These are phyloP conservation scores for Penaeus chinensis DNA, from an alignment of 1,140 invertebrate species.

Conservation along the genomic window DNA sequence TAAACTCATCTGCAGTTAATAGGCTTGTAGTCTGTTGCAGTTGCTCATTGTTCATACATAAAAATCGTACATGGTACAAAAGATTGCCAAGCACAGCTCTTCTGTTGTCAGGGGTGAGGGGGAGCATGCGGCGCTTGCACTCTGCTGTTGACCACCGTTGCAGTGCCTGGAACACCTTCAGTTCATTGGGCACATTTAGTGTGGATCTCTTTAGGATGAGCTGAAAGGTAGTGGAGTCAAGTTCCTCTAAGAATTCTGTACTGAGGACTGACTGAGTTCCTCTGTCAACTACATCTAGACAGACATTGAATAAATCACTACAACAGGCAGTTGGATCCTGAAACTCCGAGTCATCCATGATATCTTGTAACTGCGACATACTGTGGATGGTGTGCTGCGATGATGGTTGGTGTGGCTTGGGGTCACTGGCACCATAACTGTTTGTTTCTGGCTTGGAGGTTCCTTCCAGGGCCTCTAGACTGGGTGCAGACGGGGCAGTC, in stretches of 20 bases:
- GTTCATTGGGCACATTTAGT: slow-evolving; percentile 72
- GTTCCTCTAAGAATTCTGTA: slow-evolving; percentile 77
- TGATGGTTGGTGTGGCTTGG: slow-evolving; percentile 17
- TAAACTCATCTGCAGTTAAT: slow-evolving; percentile 36
- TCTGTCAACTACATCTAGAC: slow-evolving; percentile 75
- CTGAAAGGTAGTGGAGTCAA: slow-evolving; percentile 73
- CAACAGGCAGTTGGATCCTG: slow-evolving; percentile 67
- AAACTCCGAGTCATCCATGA: slow-evolving; percentile 39
- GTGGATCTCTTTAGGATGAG: slow-evolving; percentile 75
- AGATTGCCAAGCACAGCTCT: slow-evolving; percentile 71
- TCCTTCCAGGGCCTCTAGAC: slow-evolving; percentile 43
- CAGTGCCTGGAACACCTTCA: slow-evolving; percentile 73
- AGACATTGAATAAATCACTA: slow-evolving; percentile 73
- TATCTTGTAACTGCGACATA: slow-evolving; percentile 31
- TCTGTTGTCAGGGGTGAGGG: slow-evolving; percentile 74
- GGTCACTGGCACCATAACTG: slow-evolving; percentile 19
- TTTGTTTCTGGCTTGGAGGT: neutral
- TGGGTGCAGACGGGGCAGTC: slow-evolving; percentile 64
- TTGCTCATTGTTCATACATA: slow-evolving; percentile 37
- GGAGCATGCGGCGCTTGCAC: slow-evolving; percentile 75
- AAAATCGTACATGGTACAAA: slow-evolving; percentile 37
- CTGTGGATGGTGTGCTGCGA: slow-evolving; percentile 24
- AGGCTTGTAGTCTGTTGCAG: slow-evolving; percentile 21
- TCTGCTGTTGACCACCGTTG: slow-evolving; percentile 77
- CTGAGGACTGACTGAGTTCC: slow-evolving; percentile 73